These are phyloP conservation scores for Chloromyia formosa DNA, from an alignment of 2,888 invertebrate genomes.

Conservation along the genomic window DNA sequence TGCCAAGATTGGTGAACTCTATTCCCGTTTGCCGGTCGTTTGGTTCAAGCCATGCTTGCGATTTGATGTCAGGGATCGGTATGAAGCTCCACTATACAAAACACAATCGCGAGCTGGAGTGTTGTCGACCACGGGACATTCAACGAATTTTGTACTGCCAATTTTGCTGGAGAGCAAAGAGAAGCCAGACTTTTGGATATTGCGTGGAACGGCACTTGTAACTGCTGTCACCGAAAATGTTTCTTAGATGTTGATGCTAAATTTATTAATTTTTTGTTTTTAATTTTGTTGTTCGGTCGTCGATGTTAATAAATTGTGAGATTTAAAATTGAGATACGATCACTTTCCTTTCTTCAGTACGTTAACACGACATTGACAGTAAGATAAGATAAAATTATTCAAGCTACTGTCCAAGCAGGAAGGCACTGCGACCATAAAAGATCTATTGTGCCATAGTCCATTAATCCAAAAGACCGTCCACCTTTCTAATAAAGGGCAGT, in stretches of 20 bases:
- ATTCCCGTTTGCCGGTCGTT: slow-evolving; percentile 58
- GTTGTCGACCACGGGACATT: slow-evolving; percentile 91
- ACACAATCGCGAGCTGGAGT: slow-evolving; percentile 87
- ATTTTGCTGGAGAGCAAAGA: slow-evolving; percentile 75
- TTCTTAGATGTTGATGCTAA: slow-evolving; percentile 24
- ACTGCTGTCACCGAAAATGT: slow-evolving; percentile 77
- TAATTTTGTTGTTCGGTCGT: not conserved
- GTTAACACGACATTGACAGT: too few species aligned
- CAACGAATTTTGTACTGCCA: slow-evolving; percentile 89
- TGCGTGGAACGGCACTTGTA: slow-evolving; percentile 86
- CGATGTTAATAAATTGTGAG: too few species aligned
- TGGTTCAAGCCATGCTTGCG: slow-evolving; percentile 60
- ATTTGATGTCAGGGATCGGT: slow-evolving; percentile 53
- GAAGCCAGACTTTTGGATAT: slow-evolving; percentile 82
- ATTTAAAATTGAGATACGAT: too few species aligned
- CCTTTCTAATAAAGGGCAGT: too few species aligned
- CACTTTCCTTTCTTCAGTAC: too few species aligned
- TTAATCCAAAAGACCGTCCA: too few species aligned
- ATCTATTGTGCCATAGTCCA: too few species aligned
- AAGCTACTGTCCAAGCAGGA: too few species aligned
- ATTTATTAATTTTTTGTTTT: not conserved
- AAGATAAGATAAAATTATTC: too few species aligned
- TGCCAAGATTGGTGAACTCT: slow-evolving; percentile 73
- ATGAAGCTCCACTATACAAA: slow-evolving; percentile 82
- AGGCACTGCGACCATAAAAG: too few species aligned